These are phyloP conservation scores for Platerodrilus igneus DNA, from an alignment of 2,888 invertebrate species.

Conservation along the genomic window DNA sequence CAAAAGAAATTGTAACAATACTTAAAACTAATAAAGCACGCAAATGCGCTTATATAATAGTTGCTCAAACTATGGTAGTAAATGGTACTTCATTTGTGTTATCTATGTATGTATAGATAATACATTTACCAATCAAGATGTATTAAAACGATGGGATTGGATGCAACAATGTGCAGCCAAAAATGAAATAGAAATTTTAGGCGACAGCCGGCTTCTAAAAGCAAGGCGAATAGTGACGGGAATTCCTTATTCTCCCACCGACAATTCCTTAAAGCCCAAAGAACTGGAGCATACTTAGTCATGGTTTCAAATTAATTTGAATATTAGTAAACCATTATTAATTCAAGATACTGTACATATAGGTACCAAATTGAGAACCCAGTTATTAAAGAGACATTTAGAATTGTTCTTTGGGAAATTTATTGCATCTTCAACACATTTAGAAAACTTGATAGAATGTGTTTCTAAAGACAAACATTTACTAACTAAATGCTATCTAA, in stretches of 20 bases:
- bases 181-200: conserved; percentile 5
- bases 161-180: conserved; percentile 1
- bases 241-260: background rate
- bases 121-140: conserved; percentile 7
- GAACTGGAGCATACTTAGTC: no score
- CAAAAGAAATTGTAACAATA: background rate
- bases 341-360: no score
- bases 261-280: no score
- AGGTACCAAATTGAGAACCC: no score
- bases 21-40: background rate
- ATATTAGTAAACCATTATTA: no score
- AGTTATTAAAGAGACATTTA: background rate
- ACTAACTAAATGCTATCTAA: no score
- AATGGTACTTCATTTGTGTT: conserved; percentile 5
- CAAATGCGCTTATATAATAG: conserved; percentile 4
- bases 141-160: conserved; percentile 1
- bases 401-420: background rate
- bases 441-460: background rate
- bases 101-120: conserved; percentile 6
- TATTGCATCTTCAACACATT: background rate
- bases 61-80: conserved; percentile 1
- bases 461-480: background rate
- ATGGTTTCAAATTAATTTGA: no score
- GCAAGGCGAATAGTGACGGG: background rate
- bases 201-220: conserved; percentile 5